A percentile compares a stretch with the other conserved stretches of the same genome.
Evolutionary conservation across 2,113 vertebrate genomes (phyloP).

Genomic region (Nothocercus julius): DNA sequence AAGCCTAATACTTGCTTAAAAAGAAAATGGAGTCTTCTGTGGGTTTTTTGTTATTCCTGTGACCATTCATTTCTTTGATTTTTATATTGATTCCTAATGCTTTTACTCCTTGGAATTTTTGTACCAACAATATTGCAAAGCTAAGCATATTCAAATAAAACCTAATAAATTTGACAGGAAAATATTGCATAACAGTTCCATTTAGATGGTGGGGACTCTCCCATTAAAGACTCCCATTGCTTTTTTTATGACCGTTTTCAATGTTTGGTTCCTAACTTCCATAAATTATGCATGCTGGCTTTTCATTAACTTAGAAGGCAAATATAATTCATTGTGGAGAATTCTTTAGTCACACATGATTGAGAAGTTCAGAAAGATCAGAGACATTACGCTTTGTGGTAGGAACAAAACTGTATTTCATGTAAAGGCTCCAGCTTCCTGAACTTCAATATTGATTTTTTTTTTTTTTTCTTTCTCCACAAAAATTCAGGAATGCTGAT

Average conservation of each 20-base stretch:
- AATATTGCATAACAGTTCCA: constrained; percentile 30
- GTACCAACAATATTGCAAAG: not conserved
- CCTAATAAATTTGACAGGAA: constrained; percentile 70
- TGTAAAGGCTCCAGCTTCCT: constrained; percentile 43
- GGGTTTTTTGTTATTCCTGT: not conserved
- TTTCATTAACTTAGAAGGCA: constrained; percentile 75
- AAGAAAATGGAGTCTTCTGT: not conserved
- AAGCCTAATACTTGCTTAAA: not conserved
- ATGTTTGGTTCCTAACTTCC: constrained; percentile 62
- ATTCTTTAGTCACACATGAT: constrained; percentile 73
- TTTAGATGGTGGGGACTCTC: constrained; percentile 39
- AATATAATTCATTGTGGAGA: constrained; percentile 75
- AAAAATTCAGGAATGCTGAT: constrained; percentile 60
- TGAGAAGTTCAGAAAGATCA: constrained; percentile 73
- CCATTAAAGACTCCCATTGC: constrained; percentile 63
- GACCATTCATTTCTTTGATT: not conserved
- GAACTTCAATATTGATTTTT: constrained; percentile 49
- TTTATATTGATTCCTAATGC: constrained; percentile 7
- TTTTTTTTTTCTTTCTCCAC: constrained; percentile 11
- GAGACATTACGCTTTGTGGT: constrained; percentile 59
- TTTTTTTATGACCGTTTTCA: constrained; percentile 44
- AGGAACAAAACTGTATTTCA: constrained; percentile 56
- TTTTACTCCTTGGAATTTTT: constrained; percentile 34
- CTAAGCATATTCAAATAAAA: constrained; percentile 62
- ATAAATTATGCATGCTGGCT: constrained; percentile 76